Conservation (phyloP, 2,888 invertebrate genomes). For the Agriopis aurantiaria region DNA sequence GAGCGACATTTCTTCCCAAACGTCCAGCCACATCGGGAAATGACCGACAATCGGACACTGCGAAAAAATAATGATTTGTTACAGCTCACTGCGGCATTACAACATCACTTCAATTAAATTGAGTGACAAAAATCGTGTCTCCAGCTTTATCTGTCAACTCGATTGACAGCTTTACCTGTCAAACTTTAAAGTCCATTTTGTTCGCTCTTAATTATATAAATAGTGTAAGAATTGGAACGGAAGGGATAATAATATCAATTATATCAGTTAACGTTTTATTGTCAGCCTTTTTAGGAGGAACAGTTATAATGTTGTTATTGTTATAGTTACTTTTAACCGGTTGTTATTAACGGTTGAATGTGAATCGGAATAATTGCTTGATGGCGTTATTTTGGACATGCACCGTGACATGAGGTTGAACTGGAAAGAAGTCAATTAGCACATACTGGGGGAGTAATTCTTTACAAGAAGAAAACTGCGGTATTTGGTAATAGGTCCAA, state of each 20-base stretch:
- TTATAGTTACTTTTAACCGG: constrained; percentile 27
- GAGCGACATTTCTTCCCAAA: constrained; percentile 76
- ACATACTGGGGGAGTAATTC: constrained; percentile 40
- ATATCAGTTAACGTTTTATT: constrained; percentile 77
- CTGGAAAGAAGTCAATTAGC: constrained; percentile 38
- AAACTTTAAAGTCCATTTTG: constrained; percentile 51
- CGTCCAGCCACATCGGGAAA: constrained; percentile 68
- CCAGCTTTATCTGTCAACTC: constrained; percentile 8
- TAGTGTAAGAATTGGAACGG: constrained; percentile 69
- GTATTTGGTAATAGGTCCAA: constrained; percentile 4
- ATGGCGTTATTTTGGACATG: constrained; percentile 25
- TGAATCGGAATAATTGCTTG: constrained; percentile 34
- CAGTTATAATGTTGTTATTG: constrained; percentile 32
- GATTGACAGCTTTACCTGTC: constrained; percentile 41
- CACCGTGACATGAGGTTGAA: constrained; percentile 7
- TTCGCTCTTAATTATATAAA: constrained; percentile 22
- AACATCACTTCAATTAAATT: constrained; percentile 75
- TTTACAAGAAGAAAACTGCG: constrained; percentile 6
- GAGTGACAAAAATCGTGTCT: constrained; percentile 75
- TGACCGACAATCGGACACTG: constrained; percentile 57
- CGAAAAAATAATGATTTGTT: constrained; percentile 84
- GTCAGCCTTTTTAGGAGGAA: constrained; percentile 48
- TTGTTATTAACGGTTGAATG: constrained; percentile 23
- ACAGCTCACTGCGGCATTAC: constrained; percentile 68
- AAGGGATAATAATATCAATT: constrained; percentile 76